Conservation (phyloP, 92 coral and sea anemone species). For the Porites cylindrica region DNA sequence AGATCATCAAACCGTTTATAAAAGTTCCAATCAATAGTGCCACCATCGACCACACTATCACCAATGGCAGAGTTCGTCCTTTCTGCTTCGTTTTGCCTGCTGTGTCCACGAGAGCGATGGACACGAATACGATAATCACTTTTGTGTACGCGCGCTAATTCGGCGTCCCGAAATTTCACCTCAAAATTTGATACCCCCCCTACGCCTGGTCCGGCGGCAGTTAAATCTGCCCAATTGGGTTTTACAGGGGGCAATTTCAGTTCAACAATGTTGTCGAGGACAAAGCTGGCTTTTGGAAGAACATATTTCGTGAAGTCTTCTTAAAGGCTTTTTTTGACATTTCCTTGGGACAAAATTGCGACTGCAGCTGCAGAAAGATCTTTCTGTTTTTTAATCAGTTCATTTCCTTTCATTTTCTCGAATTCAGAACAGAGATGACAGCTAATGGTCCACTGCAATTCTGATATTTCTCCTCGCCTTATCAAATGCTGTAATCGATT, state of each 20-base stretch:
- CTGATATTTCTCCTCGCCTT: constrained; percentile 9
- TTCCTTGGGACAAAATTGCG: constrained; percentile 17
- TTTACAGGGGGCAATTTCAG: constrained; percentile 39
- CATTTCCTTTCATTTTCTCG: constrained; percentile 36
- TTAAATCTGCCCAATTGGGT: constrained; percentile 59
- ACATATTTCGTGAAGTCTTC: constrained; percentile 16
- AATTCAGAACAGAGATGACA: constrained; percentile 34
- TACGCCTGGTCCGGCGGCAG: constrained; percentile 77
- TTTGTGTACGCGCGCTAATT: constrained; percentile 37
- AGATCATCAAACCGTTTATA: constrained; percentile 61
- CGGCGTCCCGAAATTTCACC: constrained; percentile 66
- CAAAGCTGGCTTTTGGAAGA: constrained; percentile 29
- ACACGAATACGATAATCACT: constrained; percentile 58
- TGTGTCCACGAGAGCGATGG: constrained; percentile 65
- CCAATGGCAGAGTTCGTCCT: constrained; percentile 67
- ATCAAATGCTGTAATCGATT: constrained; percentile 13
- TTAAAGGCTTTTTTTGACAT: constrained; percentile 28
- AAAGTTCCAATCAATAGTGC: constrained; percentile 68
- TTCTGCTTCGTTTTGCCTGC: constrained; percentile 75
- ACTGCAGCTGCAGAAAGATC: constrained; percentile 13
- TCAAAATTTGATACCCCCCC: constrained; percentile 54
- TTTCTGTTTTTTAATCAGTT: constrained; percentile 25
- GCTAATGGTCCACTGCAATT: constrained; percentile 27
- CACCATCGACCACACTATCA: constrained; percentile 64
- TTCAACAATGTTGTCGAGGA: constrained; percentile 20